Evolutionary conservation across 2,113 vertebrate species (phyloP), one percentile per base, ranked within the genome.

Genomic region (Daubentonia madagascariensis): DNA sequence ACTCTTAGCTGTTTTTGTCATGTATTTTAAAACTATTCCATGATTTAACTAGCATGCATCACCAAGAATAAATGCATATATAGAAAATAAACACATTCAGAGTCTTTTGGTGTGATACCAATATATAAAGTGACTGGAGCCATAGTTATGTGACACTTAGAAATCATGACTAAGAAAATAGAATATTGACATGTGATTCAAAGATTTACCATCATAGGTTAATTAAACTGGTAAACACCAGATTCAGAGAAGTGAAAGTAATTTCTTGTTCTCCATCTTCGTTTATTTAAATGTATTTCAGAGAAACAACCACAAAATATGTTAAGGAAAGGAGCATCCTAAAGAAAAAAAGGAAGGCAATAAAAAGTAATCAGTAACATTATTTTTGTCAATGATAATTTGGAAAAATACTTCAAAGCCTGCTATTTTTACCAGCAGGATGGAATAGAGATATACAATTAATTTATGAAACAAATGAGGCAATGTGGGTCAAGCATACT

Each of bases 1-100:
- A 86, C 50, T 80, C 40, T 76, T 85, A 48, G 48, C 30, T 76
- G 43, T 65, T 93, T 89, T 89, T 81, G 22, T 81, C 59, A 54
- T 88, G 67, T 45, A 63, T 48, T 86, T 98, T 87, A 59, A 79
- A 90, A 95, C 12, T 22, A 30, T 40, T 4, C 22, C 3, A 22
- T 93, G 50, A 79, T 45, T 79, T 68, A 78, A 52, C 52, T 67
- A 80, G 9, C 67, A 50, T 40, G 65, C 52, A n/a, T n/a, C 68
- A 76, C 61, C 80, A 50, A 78, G 67, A 84, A 61, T 59, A 79
- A 78, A 88, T 30, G 40, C 45, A 12, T 57, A 40, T 35, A 13
- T 37, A 52, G 59, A 83, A 95, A 91, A 81, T 75, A 95, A 92
- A 80, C 0, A 0, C 37, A 0, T 0, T 86, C 0, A 0, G 14